Percentiles rank a stretch among this genome's conserved stretches.
These are phyloP conservation scores for Lordiphosa fenestrarum DNA, from an alignment of 2,888 invertebrate genomes.

Conservation along the genomic window DNA sequence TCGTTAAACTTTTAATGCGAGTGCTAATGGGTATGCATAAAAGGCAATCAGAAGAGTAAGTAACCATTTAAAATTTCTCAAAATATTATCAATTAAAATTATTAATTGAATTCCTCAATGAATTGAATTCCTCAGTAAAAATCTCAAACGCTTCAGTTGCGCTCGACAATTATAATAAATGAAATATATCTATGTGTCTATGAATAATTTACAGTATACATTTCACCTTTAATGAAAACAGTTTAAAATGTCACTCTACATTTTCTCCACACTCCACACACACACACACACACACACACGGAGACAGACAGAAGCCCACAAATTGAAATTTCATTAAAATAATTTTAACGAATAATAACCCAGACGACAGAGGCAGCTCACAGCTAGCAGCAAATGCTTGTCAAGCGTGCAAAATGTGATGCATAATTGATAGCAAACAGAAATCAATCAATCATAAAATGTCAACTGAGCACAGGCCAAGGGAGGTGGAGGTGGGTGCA, in stretches of 20 bases:
- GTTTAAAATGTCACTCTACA: slow-evolving; percentile 16
- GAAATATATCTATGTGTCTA: slow-evolving; percentile 28
- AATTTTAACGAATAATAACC: slow-evolving; percentile 53
- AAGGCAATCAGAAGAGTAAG: too few species aligned
- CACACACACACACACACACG: not conserved
- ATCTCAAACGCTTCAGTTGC: slow-evolving; percentile 19
- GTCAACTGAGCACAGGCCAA: slow-evolving; percentile 55
- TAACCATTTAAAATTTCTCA: too few species aligned
- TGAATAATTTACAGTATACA: slow-evolving; percentile 54
- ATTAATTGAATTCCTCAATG: too few species aligned
- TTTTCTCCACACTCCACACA: not conserved
- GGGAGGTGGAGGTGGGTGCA: too few species aligned
- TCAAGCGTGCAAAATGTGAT: slow-evolving; percentile 67
- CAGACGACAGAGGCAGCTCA: not conserved
- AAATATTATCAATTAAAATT: too few species aligned
- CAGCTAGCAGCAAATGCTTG: slow-evolving; percentile 42
- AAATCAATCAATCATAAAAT: slow-evolving; percentile 74
- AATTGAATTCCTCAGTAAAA: not conserved
- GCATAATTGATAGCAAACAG: slow-evolving; percentile 66
- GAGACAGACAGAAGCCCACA: slow-evolving; percentile 22
- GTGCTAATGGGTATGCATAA: too few species aligned
- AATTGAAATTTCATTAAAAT: slow-evolving; percentile 66
- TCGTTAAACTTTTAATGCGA: too few species aligned
- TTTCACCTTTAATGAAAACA: slow-evolving; percentile 35
- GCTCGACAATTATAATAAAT: slow-evolving; percentile 51